Conservation (phyloP, 2,888 invertebrate genomes). For the Cosmia trapezina region DNA sequence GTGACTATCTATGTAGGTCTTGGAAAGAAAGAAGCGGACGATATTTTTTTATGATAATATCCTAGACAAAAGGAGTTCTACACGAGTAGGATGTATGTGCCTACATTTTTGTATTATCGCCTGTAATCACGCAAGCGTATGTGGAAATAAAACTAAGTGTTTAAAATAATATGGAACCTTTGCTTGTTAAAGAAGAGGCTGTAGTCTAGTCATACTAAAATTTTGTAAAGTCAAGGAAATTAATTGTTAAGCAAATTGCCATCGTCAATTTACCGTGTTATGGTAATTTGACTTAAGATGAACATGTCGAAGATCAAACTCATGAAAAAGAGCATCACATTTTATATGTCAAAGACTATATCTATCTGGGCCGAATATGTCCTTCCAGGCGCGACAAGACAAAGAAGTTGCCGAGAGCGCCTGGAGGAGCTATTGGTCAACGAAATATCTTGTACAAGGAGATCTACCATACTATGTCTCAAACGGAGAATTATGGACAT, state of each 20-base stretch:
- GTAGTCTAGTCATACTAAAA: not conserved
- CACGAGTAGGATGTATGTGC: constrained; percentile 52
- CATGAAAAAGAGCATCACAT: too few relatives aligned
- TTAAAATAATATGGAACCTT: constrained; percentile 2
- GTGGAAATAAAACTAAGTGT: constrained; percentile 67
- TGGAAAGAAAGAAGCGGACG: constrained; percentile 44
- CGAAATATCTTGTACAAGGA: too few relatives aligned
- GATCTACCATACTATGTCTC: too few relatives aligned
- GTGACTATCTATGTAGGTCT: constrained; percentile 46
- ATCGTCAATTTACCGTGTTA: not conserved
- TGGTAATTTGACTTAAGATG: too few relatives aligned
- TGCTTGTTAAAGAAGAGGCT: not conserved
- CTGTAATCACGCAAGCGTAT: constrained; percentile 73
- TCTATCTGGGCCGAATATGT: too few relatives aligned
- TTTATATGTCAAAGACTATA: too few relatives aligned
- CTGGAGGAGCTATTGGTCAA: too few relatives aligned
- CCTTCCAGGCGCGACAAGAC: too few relatives aligned
- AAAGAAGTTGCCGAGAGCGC: too few relatives aligned
- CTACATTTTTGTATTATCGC: constrained; percentile 71
- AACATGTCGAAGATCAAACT: too few relatives aligned
- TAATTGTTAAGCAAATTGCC: not conserved
- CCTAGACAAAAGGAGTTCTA: constrained; percentile 58
- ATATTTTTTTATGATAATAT: constrained; percentile 66
- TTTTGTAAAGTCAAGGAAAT: not conserved
- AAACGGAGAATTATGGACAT: too few relatives aligned